Percentiles rank a stretch among this genome's conserved stretches.
Evolutionary conservation across 2,113 vertebrate genomes (phyloP).

Genomic region (Entelurus aequoreus): DNA sequence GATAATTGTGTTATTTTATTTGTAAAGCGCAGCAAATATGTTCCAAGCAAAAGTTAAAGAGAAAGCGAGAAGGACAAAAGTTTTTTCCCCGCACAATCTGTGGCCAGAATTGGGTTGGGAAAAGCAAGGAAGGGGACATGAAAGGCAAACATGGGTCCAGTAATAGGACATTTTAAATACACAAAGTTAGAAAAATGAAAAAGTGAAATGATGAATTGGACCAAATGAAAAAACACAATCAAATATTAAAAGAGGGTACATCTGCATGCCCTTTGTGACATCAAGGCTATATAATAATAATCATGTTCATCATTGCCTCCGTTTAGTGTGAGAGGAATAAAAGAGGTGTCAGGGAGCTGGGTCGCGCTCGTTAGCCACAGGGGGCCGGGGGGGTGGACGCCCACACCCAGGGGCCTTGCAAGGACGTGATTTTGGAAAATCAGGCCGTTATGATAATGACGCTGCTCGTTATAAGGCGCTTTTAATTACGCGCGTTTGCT

Average conservation of each 20-base stretch:
- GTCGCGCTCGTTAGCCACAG: slow-evolving; percentile 65
- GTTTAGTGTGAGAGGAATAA: slow-evolving; percentile 78
- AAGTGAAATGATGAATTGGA: slow-evolving; percentile 76
- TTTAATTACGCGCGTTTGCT: slow-evolving; percentile 69
- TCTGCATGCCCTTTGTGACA: slow-evolving; percentile 62
- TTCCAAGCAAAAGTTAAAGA: slow-evolving; percentile 37
- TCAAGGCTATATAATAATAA: slow-evolving; percentile 60
- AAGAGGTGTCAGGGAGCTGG: slow-evolving; percentile 70
- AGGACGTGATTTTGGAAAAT: slow-evolving; percentile 70
- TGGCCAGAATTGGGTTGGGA: slow-evolving; percentile 52
- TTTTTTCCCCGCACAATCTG: slow-evolving; percentile 34
- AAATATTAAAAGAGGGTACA: slow-evolving; percentile 78
- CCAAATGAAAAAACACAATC: slow-evolving; percentile 76
- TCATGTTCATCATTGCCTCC: slow-evolving; percentile 73
- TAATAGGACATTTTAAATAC: slow-evolving; percentile 65
- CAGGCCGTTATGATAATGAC: slow-evolving; percentile 69
- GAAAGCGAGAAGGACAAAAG: slow-evolving; percentile 31
- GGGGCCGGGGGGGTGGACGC: slow-evolving; percentile 30
- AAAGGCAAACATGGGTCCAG: slow-evolving; percentile 63
- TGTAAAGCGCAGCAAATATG: slow-evolving; percentile 31
- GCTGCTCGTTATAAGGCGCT: slow-evolving; percentile 65
- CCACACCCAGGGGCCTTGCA: slow-evolving; percentile 63
- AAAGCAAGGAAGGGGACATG: slow-evolving; percentile 63
- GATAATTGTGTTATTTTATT: slow-evolving; percentile 49
- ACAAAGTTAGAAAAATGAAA: slow-evolving; percentile 72